Conservation (phyloP, 2,797 vertebrate genomes). For the Lagodon rhomboides region DNA sequence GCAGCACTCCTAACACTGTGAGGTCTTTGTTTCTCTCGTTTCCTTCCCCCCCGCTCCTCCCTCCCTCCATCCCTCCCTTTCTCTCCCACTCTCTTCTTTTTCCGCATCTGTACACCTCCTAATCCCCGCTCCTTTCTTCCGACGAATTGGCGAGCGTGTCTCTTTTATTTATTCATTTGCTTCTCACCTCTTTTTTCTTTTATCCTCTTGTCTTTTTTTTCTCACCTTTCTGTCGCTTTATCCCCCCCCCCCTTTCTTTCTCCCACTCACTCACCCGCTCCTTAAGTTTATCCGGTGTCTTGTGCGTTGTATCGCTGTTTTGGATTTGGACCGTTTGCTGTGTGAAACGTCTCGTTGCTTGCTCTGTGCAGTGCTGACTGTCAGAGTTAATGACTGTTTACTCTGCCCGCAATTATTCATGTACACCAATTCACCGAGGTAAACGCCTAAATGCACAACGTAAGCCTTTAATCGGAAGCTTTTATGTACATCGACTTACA, state of each 20-base stretch:
- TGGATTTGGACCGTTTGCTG: constrained; percentile 58
- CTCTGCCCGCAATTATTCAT: constrained; percentile 54
- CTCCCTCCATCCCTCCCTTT: constrained; percentile 34
- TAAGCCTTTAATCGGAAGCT: neutral
- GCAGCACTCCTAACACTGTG: constrained; percentile 77
- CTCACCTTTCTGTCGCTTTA: constrained; percentile 31
- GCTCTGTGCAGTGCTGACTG: constrained; percentile 23
- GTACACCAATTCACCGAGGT: constrained; percentile 20
- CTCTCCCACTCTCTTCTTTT: constrained; percentile 49
- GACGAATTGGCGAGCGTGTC: constrained; percentile 48
- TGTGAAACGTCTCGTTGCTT: constrained; percentile 52
- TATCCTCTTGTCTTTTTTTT: constrained; percentile 7
- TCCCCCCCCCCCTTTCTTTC: neutral
- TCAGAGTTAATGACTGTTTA: constrained; percentile 66
- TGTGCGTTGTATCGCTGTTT: constrained; percentile 41
- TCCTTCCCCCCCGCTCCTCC: constrained; percentile 28
- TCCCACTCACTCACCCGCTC: neutral
- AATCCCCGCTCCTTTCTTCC: constrained; percentile 64
- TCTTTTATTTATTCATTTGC: constrained; percentile 73
- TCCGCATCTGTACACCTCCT: constrained; percentile 68
- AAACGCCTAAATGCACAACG: constrained; percentile 14
- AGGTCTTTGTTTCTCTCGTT: constrained; percentile 75
- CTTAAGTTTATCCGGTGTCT: constrained; percentile 34
- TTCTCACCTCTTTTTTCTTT: constrained; percentile 47
- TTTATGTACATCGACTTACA: constrained; percentile 7